Base-by-base conservation (phyloP, 2,113 vertebrate species). In the Oenanthe oenanthe region DNA sequence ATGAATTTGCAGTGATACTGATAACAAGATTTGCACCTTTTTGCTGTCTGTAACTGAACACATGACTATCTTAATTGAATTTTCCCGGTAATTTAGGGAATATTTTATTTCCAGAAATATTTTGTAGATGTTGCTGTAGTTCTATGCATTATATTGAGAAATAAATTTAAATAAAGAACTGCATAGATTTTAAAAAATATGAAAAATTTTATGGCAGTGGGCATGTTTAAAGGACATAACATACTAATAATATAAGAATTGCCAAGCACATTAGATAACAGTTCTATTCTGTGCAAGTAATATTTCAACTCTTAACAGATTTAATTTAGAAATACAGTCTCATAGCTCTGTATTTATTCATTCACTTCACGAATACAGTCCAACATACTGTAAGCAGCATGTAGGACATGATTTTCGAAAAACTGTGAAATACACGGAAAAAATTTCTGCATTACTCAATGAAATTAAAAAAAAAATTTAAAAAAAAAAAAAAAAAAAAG, bases 381-480 rank as follows among this genome's bases (percentile, higher is more conserved):
- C 5, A 58, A 43, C 10, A 17, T 13, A 29, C 18, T 25, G 10
- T 20, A 40, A 80, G 13, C 8, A 63, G 6, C 21, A 50, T 0
- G 1, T 5, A 14, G 5, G 6, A 2, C 1, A 12, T 4, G 2
- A 10, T 42, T 19, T 43, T 56, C 40, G 5, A 2, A 9, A 7
- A 45, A 51, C 1, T 1, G 4, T 24, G 18, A 60, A 72, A 63
- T 5, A 26, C 21, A 10, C 0, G 2, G 16, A 0, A 42, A 43
- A 32, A 38, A 29, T 11, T 13, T 22, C 31, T 60, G 10, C 4
- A 48, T 53, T 24, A 7, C 8, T 63, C 13, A 5, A 6, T 6
- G 25, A 6, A 79, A 40, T 3, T 29, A 61, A n/a, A 47, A 20
- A 42, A 40, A 40, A 40, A 40, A 40, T n/a, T n/a, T n/a, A n/a